phyloP scores from a whole-genome alignment of 2,113 vertebrate species.

The Actinemys pallida region DNA sequence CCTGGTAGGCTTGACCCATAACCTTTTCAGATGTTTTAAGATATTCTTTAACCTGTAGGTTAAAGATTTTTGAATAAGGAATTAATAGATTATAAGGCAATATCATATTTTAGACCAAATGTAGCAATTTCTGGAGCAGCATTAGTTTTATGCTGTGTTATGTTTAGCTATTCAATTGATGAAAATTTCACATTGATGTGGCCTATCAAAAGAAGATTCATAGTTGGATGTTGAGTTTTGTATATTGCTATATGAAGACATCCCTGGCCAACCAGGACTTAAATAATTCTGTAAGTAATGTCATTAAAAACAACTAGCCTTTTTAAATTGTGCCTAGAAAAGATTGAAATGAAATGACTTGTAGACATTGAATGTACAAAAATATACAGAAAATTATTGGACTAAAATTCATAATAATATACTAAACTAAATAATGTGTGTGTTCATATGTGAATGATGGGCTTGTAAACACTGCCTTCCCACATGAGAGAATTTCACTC shows the following conservation, averaged over 20 bases:
- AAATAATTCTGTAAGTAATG: background rate
- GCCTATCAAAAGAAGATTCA: background rate
- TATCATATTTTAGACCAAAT: background rate
- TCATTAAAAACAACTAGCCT: background rate
- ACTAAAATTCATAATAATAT: background rate
- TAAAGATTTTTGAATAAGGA: background rate
- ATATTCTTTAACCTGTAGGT: accelerated
- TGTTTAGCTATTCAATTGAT: background rate
- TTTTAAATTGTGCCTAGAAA: background rate
- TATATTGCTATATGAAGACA: background rate
- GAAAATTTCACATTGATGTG: background rate
- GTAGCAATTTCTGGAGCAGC: accelerated
- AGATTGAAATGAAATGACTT: background rate
- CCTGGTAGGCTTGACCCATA: background rate
- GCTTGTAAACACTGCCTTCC: background rate
- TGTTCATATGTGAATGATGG: background rate
- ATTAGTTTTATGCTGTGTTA: background rate
- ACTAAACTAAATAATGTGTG: background rate
- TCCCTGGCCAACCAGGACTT: background rate
- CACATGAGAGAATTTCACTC: background rate
- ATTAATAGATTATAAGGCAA: background rate
- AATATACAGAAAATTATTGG: background rate
- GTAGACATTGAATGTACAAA: background rate
- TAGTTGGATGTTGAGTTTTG: background rate
- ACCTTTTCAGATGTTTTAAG: background rate